Base-by-base conservation (phyloP, 2,113 vertebrate species). In the Vicugna pacos region DNA sequence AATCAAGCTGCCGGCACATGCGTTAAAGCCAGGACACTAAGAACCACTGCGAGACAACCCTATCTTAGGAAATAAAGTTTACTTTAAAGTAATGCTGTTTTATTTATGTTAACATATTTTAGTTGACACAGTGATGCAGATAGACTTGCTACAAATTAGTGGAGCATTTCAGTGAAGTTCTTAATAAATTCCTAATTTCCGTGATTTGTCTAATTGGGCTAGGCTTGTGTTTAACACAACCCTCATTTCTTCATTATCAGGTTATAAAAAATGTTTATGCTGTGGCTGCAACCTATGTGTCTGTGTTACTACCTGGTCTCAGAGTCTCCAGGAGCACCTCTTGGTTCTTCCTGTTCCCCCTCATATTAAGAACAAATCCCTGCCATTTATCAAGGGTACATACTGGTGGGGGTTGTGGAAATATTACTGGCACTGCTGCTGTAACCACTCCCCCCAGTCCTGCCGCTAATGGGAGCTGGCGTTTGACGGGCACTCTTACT, bases 181-280 rank as follows among this genome's bases (percentile, higher is more conserved):
- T 91, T 19, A 58, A 56, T 94, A 80, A 80, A 88, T 70, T 72
- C 12, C n/a, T 50, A 10, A 70, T 96, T 90, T 75, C 60, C 83
- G n/a, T 48, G 52, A 86, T 42, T 70, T 72, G 35, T 13, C 48
- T 80, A 60, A 94, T 62, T 65, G 87, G 93, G 16, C 69, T 30
- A 42, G 83, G 64, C 73, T 58, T 70, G 17, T 65, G 42, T 84
- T 89, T 65, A 16, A 15, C 75, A 76, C 58, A 58, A 4, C 17
- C 69, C 62, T 30, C 48, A 30, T 64, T 65, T 79, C 48, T 84
- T 42, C 3, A 38, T 56, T 94, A 70, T 24, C 48, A 52, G 72
- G 65, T 79, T 62, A 9, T 35, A 30, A 8, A 52, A n/a, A 90
- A 30, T 84, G 58, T 87, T 90, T 35, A 7, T 0, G 6, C 5